Conservation (phyloP, 2,888 invertebrate genomes). For the Pyralis farinalis region DNA sequence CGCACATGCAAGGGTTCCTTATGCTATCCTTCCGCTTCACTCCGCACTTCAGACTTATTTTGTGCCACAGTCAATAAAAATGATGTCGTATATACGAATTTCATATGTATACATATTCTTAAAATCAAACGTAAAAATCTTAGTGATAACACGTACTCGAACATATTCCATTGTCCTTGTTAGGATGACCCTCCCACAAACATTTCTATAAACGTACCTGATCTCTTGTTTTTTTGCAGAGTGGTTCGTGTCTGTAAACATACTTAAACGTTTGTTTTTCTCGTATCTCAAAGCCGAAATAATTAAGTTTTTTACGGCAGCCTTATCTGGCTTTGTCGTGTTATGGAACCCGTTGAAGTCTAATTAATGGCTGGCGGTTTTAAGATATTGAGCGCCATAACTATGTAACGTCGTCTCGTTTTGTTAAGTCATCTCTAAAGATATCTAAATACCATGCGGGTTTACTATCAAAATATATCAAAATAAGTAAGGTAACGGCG, state of each 20-base stretch:
- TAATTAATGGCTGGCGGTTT: conserved; percentile 4
- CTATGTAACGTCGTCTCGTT: too few species aligned
- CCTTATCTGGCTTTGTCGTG: background rate
- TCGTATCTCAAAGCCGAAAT: background rate
- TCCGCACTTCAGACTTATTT: too few species aligned
- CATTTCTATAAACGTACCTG: background rate
- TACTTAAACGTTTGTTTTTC: background rate
- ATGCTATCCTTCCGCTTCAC: too few species aligned
- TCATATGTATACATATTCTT: too few species aligned
- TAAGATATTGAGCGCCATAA: background rate
- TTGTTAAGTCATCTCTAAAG: too few species aligned
- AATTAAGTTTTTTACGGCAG: background rate
- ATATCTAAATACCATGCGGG: background rate
- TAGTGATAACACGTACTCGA: background rate
- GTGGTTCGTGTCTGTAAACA: background rate
- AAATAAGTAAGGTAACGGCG: too few species aligned
- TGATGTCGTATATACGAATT: too few species aligned
- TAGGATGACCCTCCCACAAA: background rate
- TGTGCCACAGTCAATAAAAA: too few species aligned
- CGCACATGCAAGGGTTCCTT: too few species aligned
- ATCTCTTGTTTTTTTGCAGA: background rate
- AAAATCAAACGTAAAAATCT: too few species aligned
- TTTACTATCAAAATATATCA: background rate
- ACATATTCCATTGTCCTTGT: background rate
- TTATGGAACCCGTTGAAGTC: conserved; percentile 1